Evolutionary conservation across 2,113 vertebrate species (phyloP).

Genomic region (Mungos mungo): DNA sequence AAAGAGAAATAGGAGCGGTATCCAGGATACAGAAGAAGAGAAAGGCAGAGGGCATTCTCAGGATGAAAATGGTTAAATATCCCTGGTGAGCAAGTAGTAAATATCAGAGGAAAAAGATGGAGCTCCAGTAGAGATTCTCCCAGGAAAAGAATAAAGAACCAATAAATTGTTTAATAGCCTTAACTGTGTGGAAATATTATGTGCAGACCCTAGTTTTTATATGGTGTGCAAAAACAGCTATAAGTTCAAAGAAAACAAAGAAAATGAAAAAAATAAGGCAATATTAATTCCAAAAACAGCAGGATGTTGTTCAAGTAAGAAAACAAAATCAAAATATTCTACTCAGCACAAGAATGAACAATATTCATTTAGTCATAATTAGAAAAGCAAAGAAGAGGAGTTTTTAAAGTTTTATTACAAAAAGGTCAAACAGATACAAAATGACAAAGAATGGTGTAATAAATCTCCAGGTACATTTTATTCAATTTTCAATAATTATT

Average conservation of each 20-base stretch:
- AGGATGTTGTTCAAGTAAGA: not conserved
- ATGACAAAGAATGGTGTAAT: not conserved
- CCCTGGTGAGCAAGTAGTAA: not conserved
- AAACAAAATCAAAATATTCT: not conserved
- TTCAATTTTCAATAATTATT: not conserved
- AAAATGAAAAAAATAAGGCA: not conserved
- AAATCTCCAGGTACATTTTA: not conserved
- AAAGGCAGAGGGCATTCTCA: not conserved
- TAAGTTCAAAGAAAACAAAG: conserved; percentile 3
- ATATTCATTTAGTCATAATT: not conserved
- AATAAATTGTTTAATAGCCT: not conserved
- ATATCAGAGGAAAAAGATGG: not conserved
- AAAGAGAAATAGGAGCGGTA: not conserved
- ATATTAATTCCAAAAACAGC: not conserved
- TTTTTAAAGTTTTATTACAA: not conserved
- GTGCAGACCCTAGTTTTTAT: not conserved
- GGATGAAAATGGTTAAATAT: not conserved
- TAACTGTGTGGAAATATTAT: not conserved
- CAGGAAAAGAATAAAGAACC: not conserved
- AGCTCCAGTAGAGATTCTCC: not conserved
- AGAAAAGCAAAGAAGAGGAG: not conserved
- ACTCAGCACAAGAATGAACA: not conserved
- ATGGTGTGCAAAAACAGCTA: not conserved
- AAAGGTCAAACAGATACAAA: not conserved
- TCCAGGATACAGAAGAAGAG: not conserved